phyloP scores from a whole-genome alignment of 2,797 vertebrate species.

The Sebastes kiyomatsui region DNA sequence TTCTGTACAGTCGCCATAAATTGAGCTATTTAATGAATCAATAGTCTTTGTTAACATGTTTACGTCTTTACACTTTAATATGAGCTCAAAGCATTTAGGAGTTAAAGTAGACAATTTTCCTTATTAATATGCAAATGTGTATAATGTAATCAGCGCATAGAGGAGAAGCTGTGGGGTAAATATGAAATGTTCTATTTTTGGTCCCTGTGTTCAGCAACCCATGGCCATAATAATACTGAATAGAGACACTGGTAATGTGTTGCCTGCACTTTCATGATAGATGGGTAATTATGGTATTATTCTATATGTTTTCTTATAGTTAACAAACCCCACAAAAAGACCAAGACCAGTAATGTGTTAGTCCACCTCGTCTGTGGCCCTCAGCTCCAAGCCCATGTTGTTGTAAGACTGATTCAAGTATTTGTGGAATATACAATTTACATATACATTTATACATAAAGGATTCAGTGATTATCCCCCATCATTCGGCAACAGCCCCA shows the following conservation, averaged over 20 bases:
- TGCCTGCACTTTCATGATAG: background rate
- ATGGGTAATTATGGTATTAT: background rate
- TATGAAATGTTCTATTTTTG: background rate
- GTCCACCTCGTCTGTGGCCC: background rate
- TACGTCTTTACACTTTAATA: background rate
- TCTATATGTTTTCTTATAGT: background rate
- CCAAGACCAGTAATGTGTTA: too few relatives aligned
- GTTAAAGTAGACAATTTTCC: background rate
- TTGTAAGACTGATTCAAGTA: too few relatives aligned
- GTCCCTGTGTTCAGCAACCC: background rate
- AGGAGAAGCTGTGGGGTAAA: conserved; percentile 2
- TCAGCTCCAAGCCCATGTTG: background rate
- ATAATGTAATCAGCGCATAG: background rate
- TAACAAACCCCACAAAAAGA: background rate
- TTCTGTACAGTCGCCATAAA: background rate
- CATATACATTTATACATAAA: background rate
- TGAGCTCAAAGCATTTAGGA: background rate
- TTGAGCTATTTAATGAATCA: background rate
- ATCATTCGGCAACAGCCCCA: background rate
- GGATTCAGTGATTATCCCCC: background rate
- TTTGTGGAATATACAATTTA: too few relatives aligned
- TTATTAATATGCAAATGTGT: conserved; percentile 22
- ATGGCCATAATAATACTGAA: background rate
- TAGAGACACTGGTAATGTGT: background rate
- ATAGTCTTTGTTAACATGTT: background rate